These are phyloP conservation scores for Eonycteris spelaea DNA, from an alignment of 2,113 vertebrate species.

Conservation along the genomic window DNA sequence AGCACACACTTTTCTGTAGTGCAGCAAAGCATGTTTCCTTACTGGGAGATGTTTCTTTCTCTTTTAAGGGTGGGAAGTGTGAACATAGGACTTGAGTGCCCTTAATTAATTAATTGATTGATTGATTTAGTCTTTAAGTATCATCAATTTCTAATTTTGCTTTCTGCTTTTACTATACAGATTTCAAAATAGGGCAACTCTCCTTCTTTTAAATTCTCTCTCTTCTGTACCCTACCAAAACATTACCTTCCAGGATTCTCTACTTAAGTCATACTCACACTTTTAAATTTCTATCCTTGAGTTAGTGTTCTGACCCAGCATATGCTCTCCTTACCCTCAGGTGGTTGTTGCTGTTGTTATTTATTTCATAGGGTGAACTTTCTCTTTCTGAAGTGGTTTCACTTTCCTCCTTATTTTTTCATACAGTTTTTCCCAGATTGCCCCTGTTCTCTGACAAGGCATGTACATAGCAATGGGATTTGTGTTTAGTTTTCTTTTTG, in stretches of 20 bases:
- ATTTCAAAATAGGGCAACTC: neutral
- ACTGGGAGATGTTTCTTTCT: neutral
- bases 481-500: neutral
- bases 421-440: neutral
- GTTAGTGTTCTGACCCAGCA: neutral
- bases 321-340: neutral
- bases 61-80: neutral
- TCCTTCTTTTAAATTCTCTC: neutral
- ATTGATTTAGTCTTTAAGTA: neutral
- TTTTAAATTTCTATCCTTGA: neutral
- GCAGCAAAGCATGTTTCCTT: neutral
- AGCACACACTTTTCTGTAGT: neutral
- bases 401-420: neutral
- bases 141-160: neutral
- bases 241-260: neutral
- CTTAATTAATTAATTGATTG: neutral
- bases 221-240: neutral
- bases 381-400: neutral
- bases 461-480: neutral
- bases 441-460: neutral
- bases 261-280: neutral
- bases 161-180: neutral
- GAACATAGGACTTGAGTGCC: neutral
- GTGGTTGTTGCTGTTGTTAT: too few species aligned
- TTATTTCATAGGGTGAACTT: neutral